These are phyloP conservation scores for Phalera bucephala DNA, from an alignment of 2,888 invertebrate genomes.

Conservation along the genomic window DNA sequence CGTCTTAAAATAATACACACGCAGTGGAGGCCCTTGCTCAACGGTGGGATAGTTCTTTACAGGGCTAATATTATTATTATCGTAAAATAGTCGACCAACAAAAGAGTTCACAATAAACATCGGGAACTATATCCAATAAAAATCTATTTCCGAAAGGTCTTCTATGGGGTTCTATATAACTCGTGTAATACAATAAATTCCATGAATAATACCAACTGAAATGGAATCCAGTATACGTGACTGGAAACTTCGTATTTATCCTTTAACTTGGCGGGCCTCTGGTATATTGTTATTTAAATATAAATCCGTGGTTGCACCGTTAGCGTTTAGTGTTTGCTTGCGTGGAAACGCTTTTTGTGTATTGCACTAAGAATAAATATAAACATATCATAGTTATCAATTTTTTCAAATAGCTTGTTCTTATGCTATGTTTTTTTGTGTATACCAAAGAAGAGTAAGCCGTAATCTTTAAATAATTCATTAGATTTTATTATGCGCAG, in stretches of 20 bases:
- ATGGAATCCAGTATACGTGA: conserved; percentile 54
- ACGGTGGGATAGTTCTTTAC: too few relatives aligned
- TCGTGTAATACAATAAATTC: conserved; percentile 47
- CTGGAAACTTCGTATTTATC: conserved; percentile 43
- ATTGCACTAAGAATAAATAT: not conserved
- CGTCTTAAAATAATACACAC: too few relatives aligned
- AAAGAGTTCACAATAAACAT: conserved; percentile 8
- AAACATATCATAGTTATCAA: too few relatives aligned
- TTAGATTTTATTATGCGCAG: too few relatives aligned
- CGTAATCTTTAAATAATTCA: too few relatives aligned
- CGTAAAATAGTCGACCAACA: too few relatives aligned
- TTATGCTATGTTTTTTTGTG: not conserved
- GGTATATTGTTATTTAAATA: conserved; percentile 34
- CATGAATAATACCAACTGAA: conserved; percentile 47
- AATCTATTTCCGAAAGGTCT: conserved; percentile 20
- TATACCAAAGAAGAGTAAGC: too few relatives aligned
- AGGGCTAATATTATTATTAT: too few relatives aligned
- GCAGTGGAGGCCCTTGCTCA: too few relatives aligned
- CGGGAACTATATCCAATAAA: conserved; percentile 17
- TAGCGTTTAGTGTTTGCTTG: not conserved
- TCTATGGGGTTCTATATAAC: conserved; percentile 24
- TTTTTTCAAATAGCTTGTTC: not conserved
- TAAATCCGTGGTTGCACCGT: conserved; percentile 16
- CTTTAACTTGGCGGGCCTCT: conserved; percentile 22
- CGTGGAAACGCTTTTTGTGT: not conserved